These are phyloP conservation scores for Psammodynastes pulverulentus DNA, from an alignment of 2,113 vertebrate genomes.

Conservation along the genomic window DNA sequence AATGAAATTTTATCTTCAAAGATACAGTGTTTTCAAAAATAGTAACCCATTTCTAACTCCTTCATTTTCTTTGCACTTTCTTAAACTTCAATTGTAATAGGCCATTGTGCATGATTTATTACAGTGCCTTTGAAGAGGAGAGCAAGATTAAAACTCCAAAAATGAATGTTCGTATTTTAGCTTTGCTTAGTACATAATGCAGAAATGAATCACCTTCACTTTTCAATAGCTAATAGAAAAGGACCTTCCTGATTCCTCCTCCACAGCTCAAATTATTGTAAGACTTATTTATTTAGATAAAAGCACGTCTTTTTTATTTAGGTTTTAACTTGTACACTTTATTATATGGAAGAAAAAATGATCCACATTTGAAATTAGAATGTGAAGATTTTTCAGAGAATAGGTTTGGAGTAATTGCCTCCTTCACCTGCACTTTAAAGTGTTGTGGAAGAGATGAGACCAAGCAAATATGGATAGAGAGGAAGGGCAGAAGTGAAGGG, in stretches of 20 bases:
- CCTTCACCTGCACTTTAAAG: not conserved
- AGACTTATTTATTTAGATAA: not conserved
- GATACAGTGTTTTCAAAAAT: constrained; percentile 29
- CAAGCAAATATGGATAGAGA: not conserved
- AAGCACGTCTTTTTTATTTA: constrained; percentile 11
- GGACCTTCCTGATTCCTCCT: not conserved
- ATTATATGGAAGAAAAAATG: not conserved
- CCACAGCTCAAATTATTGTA: not conserved
- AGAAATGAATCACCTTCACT: constrained; percentile 17
- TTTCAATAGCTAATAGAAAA: constrained; percentile 26
- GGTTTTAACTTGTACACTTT: not conserved
- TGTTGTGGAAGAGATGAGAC: not conserved
- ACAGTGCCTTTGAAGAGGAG: constrained; percentile 22
- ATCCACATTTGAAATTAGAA: not conserved
- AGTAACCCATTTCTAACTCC: constrained; percentile 29
- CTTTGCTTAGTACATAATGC: constrained; percentile 19
- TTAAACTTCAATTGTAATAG: constrained; percentile 19
- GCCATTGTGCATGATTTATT: constrained; percentile 44
- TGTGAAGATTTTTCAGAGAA: not conserved
- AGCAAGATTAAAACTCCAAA: constrained; percentile 26
- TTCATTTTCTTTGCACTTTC: constrained; percentile 20
- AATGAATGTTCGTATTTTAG: constrained; percentile 39
- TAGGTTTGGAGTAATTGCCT: not conserved
- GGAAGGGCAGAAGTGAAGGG: not conserved
- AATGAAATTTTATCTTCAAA: constrained; percentile 20